Evolutionary conservation across 1,140 invertebrate species (phyloP), one percentile per base, ranked within the genome.

Genomic region (Temnothorax nylanderi): DNA sequence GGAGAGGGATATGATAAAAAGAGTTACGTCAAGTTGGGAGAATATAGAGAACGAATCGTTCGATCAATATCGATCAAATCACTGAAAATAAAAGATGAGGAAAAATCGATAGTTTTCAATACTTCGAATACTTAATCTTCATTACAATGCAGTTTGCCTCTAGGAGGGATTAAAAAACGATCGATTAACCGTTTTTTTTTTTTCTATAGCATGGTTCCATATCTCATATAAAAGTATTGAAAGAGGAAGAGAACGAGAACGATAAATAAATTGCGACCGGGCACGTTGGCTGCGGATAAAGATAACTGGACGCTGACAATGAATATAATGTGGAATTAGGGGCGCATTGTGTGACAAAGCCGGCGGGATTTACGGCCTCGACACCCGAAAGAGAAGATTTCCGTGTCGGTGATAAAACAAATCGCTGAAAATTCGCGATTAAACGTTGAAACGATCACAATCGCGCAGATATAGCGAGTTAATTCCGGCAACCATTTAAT

Each of bases 321-420:
- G 26, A 56, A 78, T 86, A 89, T 88, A 88, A 88, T 85, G 75
- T n/a, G 82, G 84, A 81, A 89, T 91, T 88, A 88, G 72, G 65
- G 82, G 72, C 86, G 78, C 41, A 86, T 89, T 89, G 86, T 91
- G 34, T 18, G 37, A 78, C 16, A 62, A 13, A 65, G 37, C 74
- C 26, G 18, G 32, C 8, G 87, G 86, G 89, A 87, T 89, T 90
- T 89, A 78, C 76, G 76, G 76, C 13, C 21, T 26, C 2, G 34
- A 16, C 62, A 71, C 51, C 81, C 80, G 74, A 89, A 72, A 56
- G 60, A 77, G 65, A 51, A 82, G 49, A 87, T 89, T 89, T 89
- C 58, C 88, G 81, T 77, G 34, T 62, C 80, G 32, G 18, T 85
- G 47, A 49, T 34, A 47, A 64, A 78, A 44, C 75, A 78, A 77